Percentiles rank a stretch among this genome's conserved stretches.
phyloP scores from a whole-genome alignment of 1,140 invertebrate species.

The Berghia stephanieae region DNA sequence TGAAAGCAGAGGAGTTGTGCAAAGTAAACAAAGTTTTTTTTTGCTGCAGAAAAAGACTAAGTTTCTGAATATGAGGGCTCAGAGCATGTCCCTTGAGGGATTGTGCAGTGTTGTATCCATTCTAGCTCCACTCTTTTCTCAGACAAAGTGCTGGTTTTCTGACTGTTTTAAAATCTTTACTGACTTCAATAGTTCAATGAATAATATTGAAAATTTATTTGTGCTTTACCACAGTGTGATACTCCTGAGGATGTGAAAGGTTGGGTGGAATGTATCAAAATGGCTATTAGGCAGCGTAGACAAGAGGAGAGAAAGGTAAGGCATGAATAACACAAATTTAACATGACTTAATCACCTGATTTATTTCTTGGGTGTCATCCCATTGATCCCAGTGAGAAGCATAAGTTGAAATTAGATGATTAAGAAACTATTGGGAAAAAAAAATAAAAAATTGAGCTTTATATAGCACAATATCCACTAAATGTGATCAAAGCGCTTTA shows the following conservation, averaged over 20 bases:
- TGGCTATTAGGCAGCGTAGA: constrained; percentile 17
- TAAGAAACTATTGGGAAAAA: no score
- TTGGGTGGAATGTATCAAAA: constrained; percentile 31
- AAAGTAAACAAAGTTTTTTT: no score
- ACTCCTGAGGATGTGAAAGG: constrained; percentile 34
- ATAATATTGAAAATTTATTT: background rate
- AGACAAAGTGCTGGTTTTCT: background rate
- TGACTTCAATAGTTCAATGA: background rate
- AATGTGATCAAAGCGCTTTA: no score
- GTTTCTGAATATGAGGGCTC: background rate
- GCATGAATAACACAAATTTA: no score
- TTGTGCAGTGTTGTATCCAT: background rate
- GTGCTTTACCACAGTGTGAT: constrained; percentile 31
- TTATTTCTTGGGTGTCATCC: no score
- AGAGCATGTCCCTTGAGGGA: background rate
- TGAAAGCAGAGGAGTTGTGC: no score
- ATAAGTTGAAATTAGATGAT: no score
- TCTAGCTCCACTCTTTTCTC: background rate
- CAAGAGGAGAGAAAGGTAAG: constrained; percentile 36
- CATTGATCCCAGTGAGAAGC: no score
- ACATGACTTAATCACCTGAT: no score
- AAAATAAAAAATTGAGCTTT: no score
- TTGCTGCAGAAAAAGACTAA: no score
- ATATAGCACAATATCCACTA: no score
- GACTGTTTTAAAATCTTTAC: background rate